phyloP scores from a whole-genome alignment of 2,797 vertebrate genomes.

The Trichosurus vulpecula region DNA sequence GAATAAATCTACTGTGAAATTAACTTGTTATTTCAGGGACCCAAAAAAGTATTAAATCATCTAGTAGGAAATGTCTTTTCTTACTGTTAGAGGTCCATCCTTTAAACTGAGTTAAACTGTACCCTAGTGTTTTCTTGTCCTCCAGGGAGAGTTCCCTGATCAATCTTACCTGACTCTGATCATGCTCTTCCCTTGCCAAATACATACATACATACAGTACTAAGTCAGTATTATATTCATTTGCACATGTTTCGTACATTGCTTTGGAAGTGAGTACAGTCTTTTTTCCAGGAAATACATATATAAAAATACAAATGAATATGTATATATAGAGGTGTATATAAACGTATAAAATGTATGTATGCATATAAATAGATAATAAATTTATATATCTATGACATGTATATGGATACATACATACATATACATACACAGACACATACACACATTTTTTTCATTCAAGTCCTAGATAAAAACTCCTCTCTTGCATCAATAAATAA shows the following conservation, averaged over 20 bases:
- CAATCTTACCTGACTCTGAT: constrained; percentile 28
- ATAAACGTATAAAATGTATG: background rate
- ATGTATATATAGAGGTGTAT: background rate
- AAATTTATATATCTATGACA: background rate
- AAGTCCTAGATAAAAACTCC: background rate
- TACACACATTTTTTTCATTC: constrained; percentile 10
- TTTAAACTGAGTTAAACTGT: background rate
- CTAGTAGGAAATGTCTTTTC: background rate
- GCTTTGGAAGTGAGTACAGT: background rate
- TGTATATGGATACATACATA: background rate
- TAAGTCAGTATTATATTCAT: constrained; percentile 30
- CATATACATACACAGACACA: background rate
- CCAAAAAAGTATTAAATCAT: background rate
- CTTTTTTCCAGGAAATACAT: no score
- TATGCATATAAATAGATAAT: background rate
- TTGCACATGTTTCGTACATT: constrained; percentile 32
- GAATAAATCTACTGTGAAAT: constrained; percentile 54
- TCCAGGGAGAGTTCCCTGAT: background rate
- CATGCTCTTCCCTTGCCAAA: background rate
- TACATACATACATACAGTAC: background rate
- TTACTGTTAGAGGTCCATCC: background rate
- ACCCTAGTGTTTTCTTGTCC: constrained; percentile 1
- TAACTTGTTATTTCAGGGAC: constrained; percentile 37
- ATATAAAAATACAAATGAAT: background rate
- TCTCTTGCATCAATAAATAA: background rate